phyloP scores from a whole-genome alignment of 1,140 invertebrate genomes.

The Halyomorpha halys region DNA sequence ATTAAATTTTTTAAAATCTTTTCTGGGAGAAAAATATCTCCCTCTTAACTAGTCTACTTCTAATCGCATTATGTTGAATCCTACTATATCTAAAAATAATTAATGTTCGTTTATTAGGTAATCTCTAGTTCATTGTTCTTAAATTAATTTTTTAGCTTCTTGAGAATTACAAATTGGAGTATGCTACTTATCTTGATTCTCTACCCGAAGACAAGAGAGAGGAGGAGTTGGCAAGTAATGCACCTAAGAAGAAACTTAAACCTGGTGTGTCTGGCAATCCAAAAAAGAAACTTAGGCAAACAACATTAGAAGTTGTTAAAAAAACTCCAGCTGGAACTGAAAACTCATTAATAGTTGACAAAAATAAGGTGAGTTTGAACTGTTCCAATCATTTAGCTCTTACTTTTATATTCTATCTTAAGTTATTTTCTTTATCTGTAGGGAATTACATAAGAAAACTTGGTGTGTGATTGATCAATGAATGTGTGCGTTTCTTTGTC shows the following conservation, averaged over 20 bases:
- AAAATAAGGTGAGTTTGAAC: too few relatives aligned
- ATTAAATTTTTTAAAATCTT: too few relatives aligned
- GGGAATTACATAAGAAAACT: too few relatives aligned
- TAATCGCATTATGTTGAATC: too few relatives aligned
- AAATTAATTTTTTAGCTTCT: constrained; percentile 32
- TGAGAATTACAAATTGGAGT: constrained; percentile 39
- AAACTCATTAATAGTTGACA: too few relatives aligned
- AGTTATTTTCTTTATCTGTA: too few relatives aligned
- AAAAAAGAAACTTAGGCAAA: not conserved
- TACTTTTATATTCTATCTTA: too few relatives aligned
- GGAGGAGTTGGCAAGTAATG: constrained; percentile 34
- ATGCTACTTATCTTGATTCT: constrained; percentile 38
- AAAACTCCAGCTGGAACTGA: not conserved
- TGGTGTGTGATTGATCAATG: too few relatives aligned
- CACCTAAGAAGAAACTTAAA: constrained; percentile 33
- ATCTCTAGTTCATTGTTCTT: not conserved
- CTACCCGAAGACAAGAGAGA: constrained; percentile 39
- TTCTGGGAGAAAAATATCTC: too few relatives aligned
- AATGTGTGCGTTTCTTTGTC: too few relatives aligned
- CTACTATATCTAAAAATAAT: not conserved
- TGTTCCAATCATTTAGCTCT: too few relatives aligned
- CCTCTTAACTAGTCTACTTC: too few relatives aligned
- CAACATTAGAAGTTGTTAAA: constrained; percentile 5
- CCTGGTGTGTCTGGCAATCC: not conserved
- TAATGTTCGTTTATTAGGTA: not conserved